These are phyloP conservation scores for Scaptomyza tumidula DNA, from an alignment of 2,888 invertebrate species.

Conservation along the genomic window DNA sequence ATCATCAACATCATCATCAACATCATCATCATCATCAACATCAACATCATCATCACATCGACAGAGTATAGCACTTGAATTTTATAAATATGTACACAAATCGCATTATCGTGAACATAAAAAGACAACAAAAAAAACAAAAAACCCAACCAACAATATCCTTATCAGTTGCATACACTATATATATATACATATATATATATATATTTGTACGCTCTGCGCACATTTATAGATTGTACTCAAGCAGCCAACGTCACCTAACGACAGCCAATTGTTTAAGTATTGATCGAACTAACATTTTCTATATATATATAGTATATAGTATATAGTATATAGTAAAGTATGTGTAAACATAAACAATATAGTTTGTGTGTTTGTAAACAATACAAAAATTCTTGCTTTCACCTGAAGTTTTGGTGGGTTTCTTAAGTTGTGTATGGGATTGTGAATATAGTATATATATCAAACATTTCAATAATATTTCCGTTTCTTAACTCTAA, in stretches of 20 bases:
- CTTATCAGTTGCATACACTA: constrained; percentile 44
- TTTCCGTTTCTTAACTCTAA: too few relatives aligned
- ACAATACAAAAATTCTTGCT: not conserved
- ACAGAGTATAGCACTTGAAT: too few relatives aligned
- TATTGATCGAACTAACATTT: constrained; percentile 47
- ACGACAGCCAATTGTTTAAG: constrained; percentile 34
- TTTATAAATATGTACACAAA: constrained; percentile 6
- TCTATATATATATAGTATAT: constrained; percentile 7
- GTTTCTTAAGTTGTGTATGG: too few relatives aligned
- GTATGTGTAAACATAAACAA: constrained; percentile 5
- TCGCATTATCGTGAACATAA: constrained; percentile 25
- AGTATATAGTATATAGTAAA: constrained; percentile 7
- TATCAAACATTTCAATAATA: too few relatives aligned
- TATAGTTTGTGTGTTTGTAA: not conserved
- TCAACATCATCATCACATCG: too few relatives aligned
- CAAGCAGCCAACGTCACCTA: constrained; percentile 19
- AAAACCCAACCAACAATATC: too few relatives aligned
- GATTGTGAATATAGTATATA: too few relatives aligned
- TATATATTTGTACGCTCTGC: too few relatives aligned
- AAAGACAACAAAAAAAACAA: constrained; percentile 2
- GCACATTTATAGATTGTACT: constrained; percentile 28
- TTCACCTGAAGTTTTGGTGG: too few relatives aligned
- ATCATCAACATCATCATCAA: too few relatives aligned
- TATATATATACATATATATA: too few relatives aligned
- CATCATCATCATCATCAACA: constrained; percentile 33